phyloP scores from a whole-genome alignment of 2,797 vertebrate genomes.

The Argyrosomus regius region DNA sequence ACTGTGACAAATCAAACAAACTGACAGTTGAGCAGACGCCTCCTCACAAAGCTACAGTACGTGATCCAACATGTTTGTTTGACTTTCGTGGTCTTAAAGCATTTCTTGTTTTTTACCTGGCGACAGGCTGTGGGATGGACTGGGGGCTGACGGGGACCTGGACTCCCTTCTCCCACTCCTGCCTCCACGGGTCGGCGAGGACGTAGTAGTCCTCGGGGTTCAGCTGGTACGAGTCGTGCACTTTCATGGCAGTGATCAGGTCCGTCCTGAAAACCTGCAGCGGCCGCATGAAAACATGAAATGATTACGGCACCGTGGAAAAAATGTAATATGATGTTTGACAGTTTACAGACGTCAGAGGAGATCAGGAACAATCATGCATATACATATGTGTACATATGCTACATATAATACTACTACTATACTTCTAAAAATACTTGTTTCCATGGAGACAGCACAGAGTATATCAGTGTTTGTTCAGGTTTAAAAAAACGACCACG shows the following conservation, averaged over 20 bases:
- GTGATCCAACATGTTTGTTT: too few relatives aligned
- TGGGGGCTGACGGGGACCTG: conserved; percentile 97
- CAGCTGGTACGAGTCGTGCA: conserved; percentile 96
- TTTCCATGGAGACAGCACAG: not conserved
- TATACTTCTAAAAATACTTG: too few relatives aligned
- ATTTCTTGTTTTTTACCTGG: conserved; percentile 84
- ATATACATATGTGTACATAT: not conserved
- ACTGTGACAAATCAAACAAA: not conserved
- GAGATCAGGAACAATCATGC: not conserved
- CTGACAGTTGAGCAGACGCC: too few relatives aligned
- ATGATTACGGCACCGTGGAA: fast-evolving
- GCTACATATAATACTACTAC: too few relatives aligned
- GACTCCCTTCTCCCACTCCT: conserved; percentile 99
- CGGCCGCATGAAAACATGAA: not conserved
- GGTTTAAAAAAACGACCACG: not conserved
- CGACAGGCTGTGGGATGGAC: conserved; percentile 91
- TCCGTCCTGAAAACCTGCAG: conserved; percentile 97
- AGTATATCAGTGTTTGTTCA: not conserved
- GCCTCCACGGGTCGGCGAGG: conserved; percentile 95
- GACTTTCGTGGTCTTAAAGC: not conserved
- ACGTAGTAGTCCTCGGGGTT: conserved; percentile 95
- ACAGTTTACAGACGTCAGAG: not conserved
- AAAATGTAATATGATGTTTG: not conserved
- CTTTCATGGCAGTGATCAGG: conserved; percentile 99
- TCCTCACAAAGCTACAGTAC: too few relatives aligned